Evolutionary conservation across 1,140 invertebrate genomes (phyloP), one percentile per base, ranked within the genome.

Genomic region (Muscidifurax raptorellus): DNA sequence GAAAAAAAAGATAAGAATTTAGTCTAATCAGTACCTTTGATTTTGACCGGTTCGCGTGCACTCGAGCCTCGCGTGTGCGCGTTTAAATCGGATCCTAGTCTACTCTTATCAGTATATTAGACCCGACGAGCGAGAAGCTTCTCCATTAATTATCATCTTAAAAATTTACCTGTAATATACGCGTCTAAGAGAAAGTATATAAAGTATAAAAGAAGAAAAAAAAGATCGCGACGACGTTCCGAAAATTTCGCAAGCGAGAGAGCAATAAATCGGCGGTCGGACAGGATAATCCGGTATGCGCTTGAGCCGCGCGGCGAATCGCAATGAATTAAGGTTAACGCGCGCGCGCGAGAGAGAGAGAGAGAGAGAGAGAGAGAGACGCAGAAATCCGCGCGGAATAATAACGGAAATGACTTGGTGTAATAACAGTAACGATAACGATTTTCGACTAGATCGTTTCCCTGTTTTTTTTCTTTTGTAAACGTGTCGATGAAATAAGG

Each of bases 261-360:
- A 22, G 72, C 36, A 3, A 40, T 75, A 69, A 69, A 69, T 44
- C 64, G 32, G 28, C 66, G 27, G 25, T 30, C n/a, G 47, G 75
- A 77, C 40, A 77, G 75, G 75, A 77, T 77, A 77, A 77, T 77
- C 75, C 75, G 72, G 67, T 69, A 28, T 28, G 71, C 71, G 71
- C 27, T 1, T n/a, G 78, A 32, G 18, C n/a, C 52, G 27, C 74
- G 72, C 52, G 30, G 12, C 74, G 72, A 83, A 83, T 77, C 74
- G 59, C 82, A 77, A 77, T 83, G 82, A 83, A 83, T 83, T 83
- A 83, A 83, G 74, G 82, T 83, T 83, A 83, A 83, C 36, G 74
- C 74, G 28, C 25, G 32, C 6, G 27, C 52, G 18, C 4, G 13
- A 1, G 6, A 36, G 10, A 27, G 47, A 47, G 44, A n/a, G n/a